Evolutionary conservation across 2,888 invertebrate genomes (phyloP).

Genomic region (Gasteruption jaculator): DNA sequence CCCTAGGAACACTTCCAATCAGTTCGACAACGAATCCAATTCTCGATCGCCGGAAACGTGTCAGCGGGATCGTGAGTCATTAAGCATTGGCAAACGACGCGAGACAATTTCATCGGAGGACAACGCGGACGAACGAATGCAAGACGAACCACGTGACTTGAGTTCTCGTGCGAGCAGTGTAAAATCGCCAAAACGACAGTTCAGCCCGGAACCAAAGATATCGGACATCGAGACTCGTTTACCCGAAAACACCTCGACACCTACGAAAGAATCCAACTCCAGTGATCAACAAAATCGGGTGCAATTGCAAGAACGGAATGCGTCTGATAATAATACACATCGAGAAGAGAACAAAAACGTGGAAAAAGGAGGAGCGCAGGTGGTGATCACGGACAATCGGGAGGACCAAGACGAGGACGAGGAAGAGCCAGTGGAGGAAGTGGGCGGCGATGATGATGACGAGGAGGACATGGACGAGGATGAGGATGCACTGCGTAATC

Average conservation of each 20-base stretch:
- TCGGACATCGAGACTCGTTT: slow-evolving; percentile 15
- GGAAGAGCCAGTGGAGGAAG: slow-evolving; percentile 30
- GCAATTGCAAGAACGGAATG: background rate
- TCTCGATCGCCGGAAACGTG: slow-evolving; percentile 33
- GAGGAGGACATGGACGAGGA: slow-evolving; percentile 39
- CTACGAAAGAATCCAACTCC: background rate
- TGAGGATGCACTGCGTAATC: slow-evolving; percentile 32
- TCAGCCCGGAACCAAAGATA: slow-evolving; percentile 38
- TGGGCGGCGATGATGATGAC: slow-evolving; percentile 31
- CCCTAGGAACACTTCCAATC: slow-evolving; percentile 24
- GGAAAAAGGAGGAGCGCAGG: slow-evolving; percentile 4
- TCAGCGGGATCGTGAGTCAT: slow-evolving; percentile 1
- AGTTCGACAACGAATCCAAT: slow-evolving; percentile 28
- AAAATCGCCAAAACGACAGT: slow-evolving; percentile 36
- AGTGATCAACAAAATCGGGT: background rate
- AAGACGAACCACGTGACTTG: slow-evolving; percentile 45
- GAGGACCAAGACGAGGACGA: slow-evolving; percentile 46
- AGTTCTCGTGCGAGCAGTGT: slow-evolving; percentile 44
- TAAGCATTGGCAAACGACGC: background rate
- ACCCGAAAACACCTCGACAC: slow-evolving; percentile 14
- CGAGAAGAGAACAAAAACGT: too few species aligned
- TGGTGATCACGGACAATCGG: slow-evolving; percentile 20
- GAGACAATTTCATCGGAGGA: slow-evolving; percentile 13
- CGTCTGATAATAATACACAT: background rate
- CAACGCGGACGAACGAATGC: slow-evolving; percentile 27